Evolutionary conservation across 2,113 vertebrate species (phyloP).

Genomic region (Sorex fumeus): DNA sequence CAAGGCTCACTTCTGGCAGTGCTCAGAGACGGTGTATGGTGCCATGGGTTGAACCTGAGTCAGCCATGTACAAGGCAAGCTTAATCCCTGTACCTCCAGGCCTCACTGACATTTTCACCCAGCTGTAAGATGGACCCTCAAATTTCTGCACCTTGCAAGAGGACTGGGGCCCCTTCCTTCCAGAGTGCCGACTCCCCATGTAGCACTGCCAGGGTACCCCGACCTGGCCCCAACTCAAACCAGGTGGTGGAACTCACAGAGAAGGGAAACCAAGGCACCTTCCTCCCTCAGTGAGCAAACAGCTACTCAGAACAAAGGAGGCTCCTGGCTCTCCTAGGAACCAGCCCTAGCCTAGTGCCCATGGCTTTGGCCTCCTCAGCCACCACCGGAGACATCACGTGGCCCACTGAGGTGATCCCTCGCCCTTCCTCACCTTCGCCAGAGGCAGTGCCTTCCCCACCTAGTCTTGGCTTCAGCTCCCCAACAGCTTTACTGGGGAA

Average conservation of each 20-base stretch:
- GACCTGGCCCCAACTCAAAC: neutral
- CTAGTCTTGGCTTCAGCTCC: conserved; percentile 54
- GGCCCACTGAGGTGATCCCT: neutral
- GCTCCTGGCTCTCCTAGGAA: too few species aligned
- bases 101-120: neutral
- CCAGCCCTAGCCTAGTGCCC: too few species aligned
- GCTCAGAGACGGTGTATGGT: too few species aligned
- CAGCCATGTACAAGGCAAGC: too few species aligned
- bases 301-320: conserved; percentile 3
- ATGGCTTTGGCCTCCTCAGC: neutral
- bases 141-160: neutral
- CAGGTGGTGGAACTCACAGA: neutral
- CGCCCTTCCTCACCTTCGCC: neutral
- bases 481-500: neutral
- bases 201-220: neutral
- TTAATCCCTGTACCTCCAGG: too few species aligned
- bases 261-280: neutral
- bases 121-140: neutral
- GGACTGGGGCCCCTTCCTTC: neutral
- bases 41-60: too few species aligned
- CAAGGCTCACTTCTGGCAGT: too few species aligned
- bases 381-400: neutral
- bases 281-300: neutral
- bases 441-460: neutral
- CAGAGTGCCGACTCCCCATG: neutral